Conservation (phyloP, 2,113 vertebrate species). For the Catharus minimus region DNA sequence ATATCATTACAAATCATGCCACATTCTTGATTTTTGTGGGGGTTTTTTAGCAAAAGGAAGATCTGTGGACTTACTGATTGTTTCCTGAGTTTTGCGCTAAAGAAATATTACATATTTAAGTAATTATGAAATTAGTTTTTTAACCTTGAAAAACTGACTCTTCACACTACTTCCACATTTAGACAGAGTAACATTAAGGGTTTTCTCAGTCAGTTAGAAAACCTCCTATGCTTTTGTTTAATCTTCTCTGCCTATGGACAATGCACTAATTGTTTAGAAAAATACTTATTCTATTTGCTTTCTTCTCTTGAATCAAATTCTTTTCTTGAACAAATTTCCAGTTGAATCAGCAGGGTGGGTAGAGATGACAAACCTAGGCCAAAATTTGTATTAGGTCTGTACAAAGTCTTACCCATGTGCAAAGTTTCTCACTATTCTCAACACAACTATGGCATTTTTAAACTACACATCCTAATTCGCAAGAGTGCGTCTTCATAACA, state of each 20-base stretch:
- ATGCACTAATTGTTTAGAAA: neutral
- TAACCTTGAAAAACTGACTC: neutral
- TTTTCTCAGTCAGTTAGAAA: neutral
- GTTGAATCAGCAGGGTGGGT: neutral
- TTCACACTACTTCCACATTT: neutral
- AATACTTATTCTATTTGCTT: neutral
- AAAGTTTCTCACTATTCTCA: neutral
- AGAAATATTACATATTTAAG: neutral
- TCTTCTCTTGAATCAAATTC: neutral
- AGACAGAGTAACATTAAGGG: rapidly evolving
- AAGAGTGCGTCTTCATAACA: neutral
- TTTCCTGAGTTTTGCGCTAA: neutral
- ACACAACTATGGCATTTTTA: neutral
- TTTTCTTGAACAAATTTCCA: neutral
- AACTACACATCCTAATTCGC: neutral
- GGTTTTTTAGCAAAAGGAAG: neutral
- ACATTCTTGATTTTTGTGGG: neutral
- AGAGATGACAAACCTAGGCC: neutral
- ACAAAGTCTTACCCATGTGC: rapidly evolving
- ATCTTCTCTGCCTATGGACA: neutral
- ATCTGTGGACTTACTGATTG: rapidly evolving
- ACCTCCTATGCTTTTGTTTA: rapidly evolving
- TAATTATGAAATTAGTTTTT: neutral
- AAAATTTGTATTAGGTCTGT: neutral
- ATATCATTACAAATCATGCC: neutral